A percentile compares a stretch with the other conserved stretches of the same genome.
Evolutionary conservation across 2,888 invertebrate genomes (phyloP).

Genomic region (Tinea pellionella): DNA sequence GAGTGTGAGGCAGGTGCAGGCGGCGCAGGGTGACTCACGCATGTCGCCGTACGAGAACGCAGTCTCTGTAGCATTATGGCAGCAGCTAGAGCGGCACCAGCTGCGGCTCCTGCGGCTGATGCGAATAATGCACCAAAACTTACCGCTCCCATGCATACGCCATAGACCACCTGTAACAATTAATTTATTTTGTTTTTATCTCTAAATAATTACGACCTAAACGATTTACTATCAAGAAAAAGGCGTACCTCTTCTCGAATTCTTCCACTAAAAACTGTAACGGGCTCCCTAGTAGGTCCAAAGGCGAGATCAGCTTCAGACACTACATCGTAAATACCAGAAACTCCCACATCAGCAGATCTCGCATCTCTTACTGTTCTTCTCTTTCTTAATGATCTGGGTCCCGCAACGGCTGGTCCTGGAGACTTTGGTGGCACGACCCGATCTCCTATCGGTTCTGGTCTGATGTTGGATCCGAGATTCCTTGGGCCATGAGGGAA

Average conservation of each 20-base stretch:
- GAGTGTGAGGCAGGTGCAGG: constrained; percentile 72
- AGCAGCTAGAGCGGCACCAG: constrained; percentile 87
- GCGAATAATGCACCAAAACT: constrained; percentile 91
- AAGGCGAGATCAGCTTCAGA: constrained; percentile 93
- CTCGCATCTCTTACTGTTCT: constrained; percentile 78
- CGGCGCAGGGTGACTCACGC: constrained; percentile 56
- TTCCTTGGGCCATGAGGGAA: constrained; percentile 85
- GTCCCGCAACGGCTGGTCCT: constrained; percentile 64
- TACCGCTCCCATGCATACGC: constrained; percentile 90
- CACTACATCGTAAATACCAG: constrained; percentile 90
- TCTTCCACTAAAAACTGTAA: constrained; percentile 88
- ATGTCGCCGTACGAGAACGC: constrained; percentile 77
- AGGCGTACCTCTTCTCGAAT: constrained; percentile 78
- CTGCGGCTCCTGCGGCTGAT: constrained; percentile 86
- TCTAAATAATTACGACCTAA: too few species aligned
- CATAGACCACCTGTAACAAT: constrained; percentile 77
- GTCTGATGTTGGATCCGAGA: constrained; percentile 51
- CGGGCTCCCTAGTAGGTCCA: constrained; percentile 86
- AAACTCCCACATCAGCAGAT: constrained; percentile 90
- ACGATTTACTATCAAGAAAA: neutral
- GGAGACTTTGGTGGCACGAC: constrained; percentile 62
- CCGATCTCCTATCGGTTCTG: constrained; percentile 28
- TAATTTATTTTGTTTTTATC: neutral
- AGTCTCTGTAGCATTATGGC: constrained; percentile 86
- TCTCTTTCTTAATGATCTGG: constrained; percentile 71